These are phyloP conservation scores for Cherax quadricarinatus DNA, from an alignment of 1,140 invertebrate genomes.

Conservation along the genomic window DNA sequence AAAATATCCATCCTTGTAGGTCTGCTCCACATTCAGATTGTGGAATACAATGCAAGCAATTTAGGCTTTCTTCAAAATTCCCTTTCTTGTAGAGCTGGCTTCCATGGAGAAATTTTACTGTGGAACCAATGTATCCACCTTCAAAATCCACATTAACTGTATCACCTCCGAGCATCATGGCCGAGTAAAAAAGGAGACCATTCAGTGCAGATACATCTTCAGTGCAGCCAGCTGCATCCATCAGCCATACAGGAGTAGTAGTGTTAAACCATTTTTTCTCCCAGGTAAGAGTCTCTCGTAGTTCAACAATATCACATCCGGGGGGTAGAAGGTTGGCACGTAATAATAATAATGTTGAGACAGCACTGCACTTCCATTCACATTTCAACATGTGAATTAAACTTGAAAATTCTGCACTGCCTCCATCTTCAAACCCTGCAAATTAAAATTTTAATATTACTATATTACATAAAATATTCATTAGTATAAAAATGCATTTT, in stretches of 20 bases:
- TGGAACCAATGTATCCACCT: slow-evolving; percentile 5
- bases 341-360: slow-evolving; percentile 15
- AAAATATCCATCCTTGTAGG: slow-evolving; percentile 39
- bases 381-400: not conserved
- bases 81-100: slow-evolving; percentile 14
- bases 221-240: not conserved
- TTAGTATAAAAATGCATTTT: no score
- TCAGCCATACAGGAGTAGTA: slow-evolving; percentile 8
- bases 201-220: not conserved
- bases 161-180: not conserved
- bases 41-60: not conserved
- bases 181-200: not conserved
- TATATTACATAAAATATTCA: no score
- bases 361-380: slow-evolving; percentile 25
- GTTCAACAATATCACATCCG: not conserved
- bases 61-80: slow-evolving; percentile 12
- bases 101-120: slow-evolving; percentile 18
- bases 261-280: not conserved
- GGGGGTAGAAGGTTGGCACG: slow-evolving; percentile 39
- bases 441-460: not conserved
- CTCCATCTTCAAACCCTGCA: slow-evolving; percentile 32
- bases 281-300: not conserved
- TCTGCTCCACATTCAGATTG: not conserved
- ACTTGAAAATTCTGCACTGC: not conserved
- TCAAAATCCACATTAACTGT: not conserved